phyloP scores from a whole-genome alignment of 1,140 invertebrate species.

The Drosophila watanabei region DNA sequence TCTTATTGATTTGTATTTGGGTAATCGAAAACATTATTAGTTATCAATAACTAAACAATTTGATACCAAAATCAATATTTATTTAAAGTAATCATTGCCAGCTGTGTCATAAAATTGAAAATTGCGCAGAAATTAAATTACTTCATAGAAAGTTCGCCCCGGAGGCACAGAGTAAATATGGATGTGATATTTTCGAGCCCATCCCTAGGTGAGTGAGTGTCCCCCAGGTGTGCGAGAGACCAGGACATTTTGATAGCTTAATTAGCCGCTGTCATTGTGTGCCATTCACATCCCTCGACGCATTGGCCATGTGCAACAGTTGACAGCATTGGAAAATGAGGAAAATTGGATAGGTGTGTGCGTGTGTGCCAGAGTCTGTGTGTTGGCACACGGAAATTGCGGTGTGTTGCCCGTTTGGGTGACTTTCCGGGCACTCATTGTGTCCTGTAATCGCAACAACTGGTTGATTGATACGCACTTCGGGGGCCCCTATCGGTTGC shows the following conservation, averaged over 20 bases:
- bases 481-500: conserved; percentile 5
- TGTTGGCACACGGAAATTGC: conserved; percentile 26
- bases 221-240: conserved; percentile 8
- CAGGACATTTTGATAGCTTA: conserved; percentile 60
- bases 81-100: not conserved
- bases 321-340: conserved; percentile 32
- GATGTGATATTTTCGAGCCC: not conserved
- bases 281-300: conserved; percentile 20
- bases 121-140: not conserved
- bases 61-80: not conserved
- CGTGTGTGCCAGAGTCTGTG: not conserved
- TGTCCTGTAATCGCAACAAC: conserved; percentile 30
- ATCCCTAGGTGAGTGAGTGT: conserved; percentile 6
- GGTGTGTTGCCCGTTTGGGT: conserved; percentile 22
- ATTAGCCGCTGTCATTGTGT: conserved; percentile 44
- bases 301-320: conserved; percentile 48
- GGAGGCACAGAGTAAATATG: conserved; percentile 3
- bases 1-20: not conserved
- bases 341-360: not conserved
- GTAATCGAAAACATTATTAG: not conserved
- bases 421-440: conserved; percentile 33
- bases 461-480: conserved; percentile 25
- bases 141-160: not conserved
- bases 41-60: not conserved
- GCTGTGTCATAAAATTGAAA: conserved; percentile 2